phyloP scores from a whole-genome alignment of 2,113 vertebrate genomes.

The Campylorhamphus procurvoides region DNA sequence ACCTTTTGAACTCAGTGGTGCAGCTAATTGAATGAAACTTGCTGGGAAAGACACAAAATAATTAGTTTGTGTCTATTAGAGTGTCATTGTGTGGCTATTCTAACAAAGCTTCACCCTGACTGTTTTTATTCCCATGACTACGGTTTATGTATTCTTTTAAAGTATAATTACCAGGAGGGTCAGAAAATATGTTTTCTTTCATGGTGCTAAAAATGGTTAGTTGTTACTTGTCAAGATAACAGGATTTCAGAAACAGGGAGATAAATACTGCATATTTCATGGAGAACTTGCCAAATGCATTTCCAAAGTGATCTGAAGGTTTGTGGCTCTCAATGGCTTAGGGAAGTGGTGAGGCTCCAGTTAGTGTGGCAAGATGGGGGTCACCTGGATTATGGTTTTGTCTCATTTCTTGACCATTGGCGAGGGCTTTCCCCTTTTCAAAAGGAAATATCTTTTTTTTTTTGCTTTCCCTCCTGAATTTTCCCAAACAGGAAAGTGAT shows the following conservation, averaged over 20 bases:
- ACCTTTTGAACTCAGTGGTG: slow-evolving; percentile 64
- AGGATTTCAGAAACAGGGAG: background rate
- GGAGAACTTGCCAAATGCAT: background rate
- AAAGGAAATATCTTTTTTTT: background rate
- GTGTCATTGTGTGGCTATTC: background rate
- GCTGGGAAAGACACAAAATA: slow-evolving; percentile 58
- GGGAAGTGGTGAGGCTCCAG: background rate
- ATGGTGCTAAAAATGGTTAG: background rate
- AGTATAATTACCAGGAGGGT: slow-evolving; percentile 11
- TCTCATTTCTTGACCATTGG: background rate
- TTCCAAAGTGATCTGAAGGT: accelerated
- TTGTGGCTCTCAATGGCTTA: background rate
- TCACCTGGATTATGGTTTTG: background rate
- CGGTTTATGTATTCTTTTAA: slow-evolving; percentile 2
- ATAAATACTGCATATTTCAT: background rate
- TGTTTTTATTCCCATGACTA: background rate
- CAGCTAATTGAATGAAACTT: slow-evolving; percentile 66
- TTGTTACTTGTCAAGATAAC: background rate
- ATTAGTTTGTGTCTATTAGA: slow-evolving; percentile 54
- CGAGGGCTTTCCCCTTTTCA: background rate
- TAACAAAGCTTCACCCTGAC: background rate
- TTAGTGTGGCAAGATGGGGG: background rate
- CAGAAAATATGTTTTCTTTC: background rate
- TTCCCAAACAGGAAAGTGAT: background rate
- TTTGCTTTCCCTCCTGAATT: background rate